Evolutionary conservation across 2,113 vertebrate species (phyloP), one percentile per base, ranked within the genome.

Genomic region (Cariama cristata): DNA sequence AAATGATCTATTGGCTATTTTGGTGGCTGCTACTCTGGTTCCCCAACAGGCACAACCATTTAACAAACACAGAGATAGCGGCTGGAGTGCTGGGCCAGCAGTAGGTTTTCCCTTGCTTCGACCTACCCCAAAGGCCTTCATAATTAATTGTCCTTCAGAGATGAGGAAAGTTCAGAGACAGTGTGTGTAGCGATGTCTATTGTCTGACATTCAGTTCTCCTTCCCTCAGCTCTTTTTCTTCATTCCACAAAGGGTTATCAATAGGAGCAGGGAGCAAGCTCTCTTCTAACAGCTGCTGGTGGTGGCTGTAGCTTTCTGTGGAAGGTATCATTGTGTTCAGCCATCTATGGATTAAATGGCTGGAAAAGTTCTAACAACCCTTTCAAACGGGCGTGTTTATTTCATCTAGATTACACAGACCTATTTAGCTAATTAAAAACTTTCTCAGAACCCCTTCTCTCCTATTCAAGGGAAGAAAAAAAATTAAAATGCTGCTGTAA

Each of bases 111-210:
- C 97, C 98, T 98, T 98, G 97, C 98, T 98, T 97, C 98, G 97
- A 98, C 98, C 98, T 98, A 98, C 98, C 98, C 98, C 98, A 98
- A 98, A 98, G 98, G 98, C 98, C 98, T 98, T 98, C 98, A 97
- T 98, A 98, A 99, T 99, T 99, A 98, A 99, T 98, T 98, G 98
- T 98, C 98, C 98, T 98, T 99, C 98, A 94, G 98, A 98, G 98
- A 98, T 97, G 98, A 97, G 98, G 98, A 98, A 98, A 98, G 98
- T 98, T 98, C 98, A 98, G 98, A 98, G 98, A 96, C 98, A 97
- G 98, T 96, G 97, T 97, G 97, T 92, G 96, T 98, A 98, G 97
- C 97, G 97, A 97, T 98, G 97, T 96, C 98, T 98, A 98, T 99
- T 99, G 98, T 99, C 98, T 98, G 98, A 98, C 98, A 97, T 98